These are phyloP conservation scores for Pagetopsis macropterus DNA, from an alignment of 2,797 vertebrate genomes.

Conservation along the genomic window DNA sequence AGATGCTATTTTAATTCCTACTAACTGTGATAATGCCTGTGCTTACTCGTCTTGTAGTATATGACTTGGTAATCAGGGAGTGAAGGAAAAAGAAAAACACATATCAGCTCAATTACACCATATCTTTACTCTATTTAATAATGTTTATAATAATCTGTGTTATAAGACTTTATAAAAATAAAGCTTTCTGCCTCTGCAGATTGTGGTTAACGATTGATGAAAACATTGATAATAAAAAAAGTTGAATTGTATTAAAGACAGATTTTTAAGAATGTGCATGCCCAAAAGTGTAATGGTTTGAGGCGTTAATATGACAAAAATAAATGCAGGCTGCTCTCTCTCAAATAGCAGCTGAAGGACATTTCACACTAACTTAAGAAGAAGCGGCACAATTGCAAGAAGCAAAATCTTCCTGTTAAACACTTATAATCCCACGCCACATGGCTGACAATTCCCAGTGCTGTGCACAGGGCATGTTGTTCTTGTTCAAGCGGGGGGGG, in stretches of 20 bases:
- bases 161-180: background rate
- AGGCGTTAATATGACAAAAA: slow-evolving; percentile 23
- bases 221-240: no score
- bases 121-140: background rate
- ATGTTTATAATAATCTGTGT: no score
- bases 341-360: slow-evolving; percentile 1
- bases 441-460: slow-evolving; percentile 5
- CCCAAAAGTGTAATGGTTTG: background rate
- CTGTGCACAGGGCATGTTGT: slow-evolving; percentile 8
- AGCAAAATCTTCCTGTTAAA: slow-evolving; percentile 9
- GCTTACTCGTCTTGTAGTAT: background rate
- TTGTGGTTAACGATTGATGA: background rate
- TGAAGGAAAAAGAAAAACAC: background rate
- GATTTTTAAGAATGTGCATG: background rate
- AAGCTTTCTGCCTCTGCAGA: no score
- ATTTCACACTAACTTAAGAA: slow-evolving; percentile 16
- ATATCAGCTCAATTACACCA: background rate
- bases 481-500: slow-evolving; percentile 7
- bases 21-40: slow-evolving; percentile 11
- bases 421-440: slow-evolving; percentile 10
- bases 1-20: slow-evolving; percentile 18
- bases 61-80: background rate
- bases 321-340: background rate
- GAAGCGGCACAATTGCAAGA: background rate
- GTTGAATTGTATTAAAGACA: no score